Evolutionary conservation across 2,888 invertebrate genomes (phyloP), one percentile per base, ranked within the genome.

Genomic region (Cactoblastis cactorum): DNA sequence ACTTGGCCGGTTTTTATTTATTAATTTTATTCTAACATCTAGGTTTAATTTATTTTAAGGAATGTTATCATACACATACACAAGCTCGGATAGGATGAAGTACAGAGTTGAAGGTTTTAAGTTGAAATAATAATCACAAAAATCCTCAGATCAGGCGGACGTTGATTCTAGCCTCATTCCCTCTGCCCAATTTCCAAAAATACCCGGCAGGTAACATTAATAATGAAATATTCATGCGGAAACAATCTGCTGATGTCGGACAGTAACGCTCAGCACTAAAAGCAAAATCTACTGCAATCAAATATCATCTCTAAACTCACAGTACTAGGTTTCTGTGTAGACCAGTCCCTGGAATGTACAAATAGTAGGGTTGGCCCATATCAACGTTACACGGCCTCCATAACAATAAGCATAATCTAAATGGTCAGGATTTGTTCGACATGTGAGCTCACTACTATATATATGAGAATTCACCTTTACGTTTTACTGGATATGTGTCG

Each of bases 401-500:
- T 78, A 77, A 73, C 75, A 75, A 77, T 77, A 74, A 73, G 76
- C 72, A 77, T 79, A 75, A 80, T 77, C 72, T 70, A 68, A 77
- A 74, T 68, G 68, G 61, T 63, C 58, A 55, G 69, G 77, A 73
- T 79, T 76, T 74, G 77, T 76, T 71, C 72, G 64, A 71, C 70
- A 68, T 60, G 64, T 60, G 61, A 62, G 67, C 64, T 69, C 63
- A 67, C 53, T 51, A 59, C 58, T 58, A 59, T 60, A 56, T 50
- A 57, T 28, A 28, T 9, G 51, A 51, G 49, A 60, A 55, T 58
- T 58, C 62, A 60, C 54, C 59, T 60, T 54, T n/a, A n/a, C n/a
- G n/a, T n/a, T n/a, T n/a, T n/a, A n/a, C n/a, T n/a, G n/a, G n/a
- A n/a, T n/a, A n/a, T n/a, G n/a, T n/a, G n/a, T n/a, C n/a, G n/a